phyloP scores from a whole-genome alignment of 2,888 invertebrate species.

The Lutraria lutraria region DNA sequence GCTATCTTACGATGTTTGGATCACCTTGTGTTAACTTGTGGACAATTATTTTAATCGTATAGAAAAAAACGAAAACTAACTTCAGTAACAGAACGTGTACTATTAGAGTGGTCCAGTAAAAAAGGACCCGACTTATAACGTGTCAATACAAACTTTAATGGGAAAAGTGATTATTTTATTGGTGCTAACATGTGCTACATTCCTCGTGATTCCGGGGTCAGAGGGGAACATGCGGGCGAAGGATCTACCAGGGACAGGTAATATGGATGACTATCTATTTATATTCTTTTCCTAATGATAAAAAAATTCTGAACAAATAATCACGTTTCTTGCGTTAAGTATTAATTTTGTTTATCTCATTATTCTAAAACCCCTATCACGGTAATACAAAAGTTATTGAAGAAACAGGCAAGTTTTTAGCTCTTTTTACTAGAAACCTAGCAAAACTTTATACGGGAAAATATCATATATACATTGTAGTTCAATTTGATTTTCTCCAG shows the following conservation, averaged over 20 bases:
- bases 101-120: neutral
- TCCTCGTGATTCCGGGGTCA: constrained; percentile 14
- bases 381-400: too few relatives aligned
- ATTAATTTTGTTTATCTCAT: too few relatives aligned
- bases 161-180: neutral
- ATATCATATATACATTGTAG: too few relatives aligned
- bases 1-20: neutral
- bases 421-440: too few relatives aligned
- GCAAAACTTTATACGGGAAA: too few relatives aligned
- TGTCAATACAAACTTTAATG: neutral
- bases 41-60: neutral
- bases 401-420: too few relatives aligned
- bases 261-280: neutral
- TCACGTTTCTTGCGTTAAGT: too few relatives aligned
- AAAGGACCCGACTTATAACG: neutral
- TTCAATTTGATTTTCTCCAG: too few relatives aligned
- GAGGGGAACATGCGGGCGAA: neutral
- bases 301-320: too few relatives aligned
- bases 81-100: neutral
- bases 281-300: too few relatives aligned
- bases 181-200: constrained; percentile 6
- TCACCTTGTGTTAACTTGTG: neutral
- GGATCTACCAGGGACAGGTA: neutral
- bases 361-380: too few relatives aligned
- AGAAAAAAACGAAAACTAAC: neutral